Percentiles rank a stretch among this genome's conserved stretches.
Evolutionary conservation across 35 echinoderm and acorn worm species (phyloP).

Genomic region (Heliocidaris tuberculata): DNA sequence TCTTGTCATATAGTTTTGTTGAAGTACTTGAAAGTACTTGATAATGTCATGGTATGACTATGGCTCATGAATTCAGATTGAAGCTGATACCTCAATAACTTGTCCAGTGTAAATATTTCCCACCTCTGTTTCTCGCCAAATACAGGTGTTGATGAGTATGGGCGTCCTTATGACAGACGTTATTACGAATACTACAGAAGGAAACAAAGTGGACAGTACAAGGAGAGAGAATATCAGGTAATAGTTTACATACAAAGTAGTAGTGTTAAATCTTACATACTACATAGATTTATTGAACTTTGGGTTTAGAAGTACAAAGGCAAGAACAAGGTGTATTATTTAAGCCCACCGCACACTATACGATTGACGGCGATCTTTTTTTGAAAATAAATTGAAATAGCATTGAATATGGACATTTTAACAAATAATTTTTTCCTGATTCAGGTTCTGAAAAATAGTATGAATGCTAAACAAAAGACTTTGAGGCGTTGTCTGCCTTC

Average conservation of each 20-base stretch:
- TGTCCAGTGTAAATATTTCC: not conserved
- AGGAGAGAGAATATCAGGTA: not conserved
- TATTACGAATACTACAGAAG: slow-evolving; percentile 39
- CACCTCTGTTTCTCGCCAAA: not conserved
- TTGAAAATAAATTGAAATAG: too few relatives aligned
- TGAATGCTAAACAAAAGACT: too few relatives aligned
- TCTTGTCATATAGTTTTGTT: not conserved
- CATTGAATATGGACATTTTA: too few relatives aligned
- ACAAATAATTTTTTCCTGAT: too few relatives aligned
- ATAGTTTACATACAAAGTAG: not conserved
- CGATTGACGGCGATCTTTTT: too few relatives aligned
- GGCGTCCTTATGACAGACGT: slow-evolving; percentile 55
- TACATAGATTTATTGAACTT: too few relatives aligned
- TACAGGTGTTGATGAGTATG: slow-evolving; percentile 53
- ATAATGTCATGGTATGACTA: not conserved
- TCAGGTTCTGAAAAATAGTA: too few relatives aligned
- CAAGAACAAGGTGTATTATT: too few relatives aligned
- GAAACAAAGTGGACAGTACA: not conserved
- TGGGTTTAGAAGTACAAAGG: too few relatives aligned
- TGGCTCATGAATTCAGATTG: not conserved
- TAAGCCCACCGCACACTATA: too few relatives aligned
- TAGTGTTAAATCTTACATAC: not conserved
- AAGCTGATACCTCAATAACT: not conserved
- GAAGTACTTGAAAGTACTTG: not conserved
- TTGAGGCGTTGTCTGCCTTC: too few relatives aligned